Conservation (phyloP, 2,888 invertebrate species). For the Congeria kusceri region DNA sequence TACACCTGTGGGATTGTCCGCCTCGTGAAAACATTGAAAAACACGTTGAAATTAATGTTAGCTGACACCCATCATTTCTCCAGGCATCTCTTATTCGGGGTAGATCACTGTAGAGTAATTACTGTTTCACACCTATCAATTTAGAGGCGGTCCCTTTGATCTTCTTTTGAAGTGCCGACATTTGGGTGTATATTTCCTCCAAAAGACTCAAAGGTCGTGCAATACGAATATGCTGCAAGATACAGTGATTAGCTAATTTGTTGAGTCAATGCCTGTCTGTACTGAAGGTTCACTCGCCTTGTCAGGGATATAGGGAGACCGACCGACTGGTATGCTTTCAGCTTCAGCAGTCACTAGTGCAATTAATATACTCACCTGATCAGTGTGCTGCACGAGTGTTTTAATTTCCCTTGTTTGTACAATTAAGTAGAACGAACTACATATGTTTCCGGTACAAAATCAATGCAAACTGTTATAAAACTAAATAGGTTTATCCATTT, state of each 20-base stretch:
- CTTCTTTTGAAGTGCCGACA: conserved; percentile 64
- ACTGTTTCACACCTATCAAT: conserved; percentile 62
- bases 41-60: conserved; percentile 41
- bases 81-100: conserved; percentile 40
- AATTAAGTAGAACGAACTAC: too few species aligned
- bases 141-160: conserved; percentile 64
- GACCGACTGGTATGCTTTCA: too few species aligned
- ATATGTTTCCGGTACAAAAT: too few species aligned
- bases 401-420: too few species aligned
- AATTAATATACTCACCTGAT: too few species aligned
- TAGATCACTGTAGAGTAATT: conserved; percentile 58
- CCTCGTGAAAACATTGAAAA: conserved; percentile 19
- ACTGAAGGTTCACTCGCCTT: background rate
- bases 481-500: too few species aligned
- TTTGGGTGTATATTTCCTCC: conserved; percentile 55
- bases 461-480: too few species aligned
- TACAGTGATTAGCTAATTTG: conserved; percentile 16
- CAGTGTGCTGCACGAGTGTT: too few species aligned
- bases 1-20: conserved; percentile 25
- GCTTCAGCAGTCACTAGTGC: too few species aligned
- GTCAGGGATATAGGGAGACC: too few species aligned
- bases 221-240: conserved; percentile 8
- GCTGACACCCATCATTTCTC: conserved; percentile 32
- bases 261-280: background rate
- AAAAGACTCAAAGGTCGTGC: conserved; percentile 29